Evolutionary conservation across 2,113 vertebrate species (phyloP), one percentile per base, ranked within the genome.

Genomic region (Melospiza georgiana): DNA sequence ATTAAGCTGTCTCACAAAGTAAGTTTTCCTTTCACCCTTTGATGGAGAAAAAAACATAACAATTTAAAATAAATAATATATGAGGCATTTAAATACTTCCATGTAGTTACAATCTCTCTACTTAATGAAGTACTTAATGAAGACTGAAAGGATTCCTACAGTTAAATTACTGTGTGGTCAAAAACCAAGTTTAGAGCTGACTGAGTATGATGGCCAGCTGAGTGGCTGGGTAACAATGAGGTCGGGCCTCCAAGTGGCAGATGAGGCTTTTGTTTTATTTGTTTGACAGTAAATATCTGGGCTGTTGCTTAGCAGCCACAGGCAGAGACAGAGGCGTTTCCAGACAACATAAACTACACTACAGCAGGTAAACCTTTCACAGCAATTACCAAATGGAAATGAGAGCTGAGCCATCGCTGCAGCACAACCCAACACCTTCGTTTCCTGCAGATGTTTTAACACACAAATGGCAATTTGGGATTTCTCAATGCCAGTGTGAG

Each of bases 241-340:
- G 0, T 46, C 30, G n/a, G 74, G 62, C 63, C 94, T 95, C 67
- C 75, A 77, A 95, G 77, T 63, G 65, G 72, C 76, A 91, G 74
- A 96, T 75, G 90, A 96, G 75, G 91, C 84, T 91, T 96, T 97
- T 92, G 91, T 93, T 96, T 96, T 94, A 92, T 81, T 94, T 93
- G 81, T 85, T 97, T 93, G 92, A 97, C 80, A 87, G 89, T 95
- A 96, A 95, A 94, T 93, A 95, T 88, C 96, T 89, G 86, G 75
- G 67, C 88, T 95, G 96, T 97, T 96, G 96, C 96, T 97, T 95
- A 97, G 95, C 95, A 96, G 96, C 90, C 91, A 59, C 54, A 87
- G 74, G 46, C 74, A 91, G 74, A 96, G 93, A 91, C 90, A 89
- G 90, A 95, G 85, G 82, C 51, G 2, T 91, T 91, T 91, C 89